Base-by-base conservation (phyloP, 2,888 invertebrate genomes). In the Lomographa bimaculata region DNA sequence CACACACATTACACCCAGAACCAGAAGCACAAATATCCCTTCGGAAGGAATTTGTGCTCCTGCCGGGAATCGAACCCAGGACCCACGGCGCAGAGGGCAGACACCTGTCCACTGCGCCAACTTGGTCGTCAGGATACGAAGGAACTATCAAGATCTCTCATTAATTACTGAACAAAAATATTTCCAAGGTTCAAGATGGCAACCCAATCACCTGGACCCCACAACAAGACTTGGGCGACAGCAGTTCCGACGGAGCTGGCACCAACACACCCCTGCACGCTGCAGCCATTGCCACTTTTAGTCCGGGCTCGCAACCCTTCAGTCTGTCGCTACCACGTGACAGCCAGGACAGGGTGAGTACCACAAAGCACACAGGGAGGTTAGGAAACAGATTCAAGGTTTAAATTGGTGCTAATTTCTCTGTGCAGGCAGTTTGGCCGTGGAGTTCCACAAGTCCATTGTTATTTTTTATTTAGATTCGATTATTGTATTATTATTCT, bases 141-240 rank as follows among this genome's bases (percentile, higher is more conserved):
- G n/a, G n/a, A n/a, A n/a, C n/a, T n/a, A n/a, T n/a, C n/a, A n/a
- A n/a, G n/a, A n/a, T n/a, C n/a, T n/a, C n/a, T n/a, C n/a, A n/a
- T n/a, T n/a, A n/a, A n/a, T n/a, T n/a, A n/a, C n/a, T n/a, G n/a
- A 14, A 14, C 14, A 14, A 14, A 14, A 3, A 14, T 3, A 14
- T 3, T 18, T 3, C 4, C 1, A 40, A 77, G 78, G 54, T 48
- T 0, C 59, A 60, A 41, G 74, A 75, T 1, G 35, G 67, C 1
- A 51, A 58, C 0, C 68, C 71, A 0, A 43, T 46, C 18, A 54
- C 77, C 0, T 96, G 96, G 96, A 96, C 96, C 0, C 96, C 96
- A 0, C 95, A 96, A 61, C 96, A 96, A 70, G 96, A 96, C 73
- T 89, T 96, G n/a, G 94, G 93, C 2, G 94, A 94, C 65, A 87